Evolutionary conservation across 2,113 vertebrate genomes (phyloP), one percentile per base, ranked within the genome.

Genomic region (Cyanistes caeruleus): DNA sequence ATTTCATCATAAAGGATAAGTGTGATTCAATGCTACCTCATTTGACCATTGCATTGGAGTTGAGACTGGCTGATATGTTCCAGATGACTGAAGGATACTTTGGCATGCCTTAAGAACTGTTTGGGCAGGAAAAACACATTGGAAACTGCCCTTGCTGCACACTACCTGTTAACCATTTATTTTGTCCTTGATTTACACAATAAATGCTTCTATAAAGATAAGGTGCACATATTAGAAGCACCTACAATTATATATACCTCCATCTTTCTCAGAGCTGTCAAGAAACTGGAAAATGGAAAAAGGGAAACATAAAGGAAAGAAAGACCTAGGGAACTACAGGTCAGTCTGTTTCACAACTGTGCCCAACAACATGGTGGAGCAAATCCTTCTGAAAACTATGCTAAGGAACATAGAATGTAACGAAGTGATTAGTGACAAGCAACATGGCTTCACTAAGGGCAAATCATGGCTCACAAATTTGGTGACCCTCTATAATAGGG

Each of bases 191-290:
- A 89, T 89, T 93, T 82, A 60, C n/a, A 69, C 53, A 68, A 76
- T 39, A 93, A 93, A 89, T 76, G 56, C 68, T 81, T 60, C 83
- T 56, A n/a, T 48, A 92, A 93, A 87, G 59, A 77, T 46, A 62
- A 74, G 51, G 28, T 18, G 19, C n/a, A 72, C 37, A 7, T 51
- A 84, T 69, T 72, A 89, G 58, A 91, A 87, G 58, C 62, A 78
- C n/a, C 27, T 89, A 67, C 84, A 81, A 72, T 72, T 89, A 78
- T n/a, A 60, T 56, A 59, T 46, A 80, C 31, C 46, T 84, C 33
- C 21, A 17, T 65, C 55, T 90, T 90, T 39, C 75, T 88, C 46
- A 69, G 63, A 69, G 51, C 22, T 65, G 39, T 37, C 51, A 91
- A 80, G 82, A 88, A 95, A 90, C 37, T 52, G 59, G 37, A 43